Percentiles rank a stretch among this genome's conserved stretches.
phyloP scores from a whole-genome alignment of 1,140 invertebrate genomes.

The Mamestra configurata region DNA sequence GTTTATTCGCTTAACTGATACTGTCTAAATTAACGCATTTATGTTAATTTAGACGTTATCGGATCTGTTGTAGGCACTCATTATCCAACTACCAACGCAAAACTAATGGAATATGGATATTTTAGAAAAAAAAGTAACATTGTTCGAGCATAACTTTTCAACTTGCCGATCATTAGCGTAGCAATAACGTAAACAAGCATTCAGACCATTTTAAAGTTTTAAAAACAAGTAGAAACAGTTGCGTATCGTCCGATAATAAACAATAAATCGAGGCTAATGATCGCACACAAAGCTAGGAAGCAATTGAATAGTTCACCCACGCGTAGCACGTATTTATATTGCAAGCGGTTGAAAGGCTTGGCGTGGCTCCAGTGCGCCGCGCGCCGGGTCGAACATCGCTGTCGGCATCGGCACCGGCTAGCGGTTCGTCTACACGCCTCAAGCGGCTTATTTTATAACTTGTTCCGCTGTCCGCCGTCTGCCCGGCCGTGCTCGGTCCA shows the following conservation, averaged over 20 bases:
- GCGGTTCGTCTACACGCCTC: constrained; percentile 50
- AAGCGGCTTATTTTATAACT: constrained; percentile 56
- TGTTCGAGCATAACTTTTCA: background rate
- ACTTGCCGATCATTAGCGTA: background rate
- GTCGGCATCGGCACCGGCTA: constrained; percentile 43
- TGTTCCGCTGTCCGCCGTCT: constrained; percentile 34
- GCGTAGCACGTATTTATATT: constrained; percentile 56
- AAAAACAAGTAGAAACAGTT: constrained; percentile 10
- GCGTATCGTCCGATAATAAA: constrained; percentile 38
- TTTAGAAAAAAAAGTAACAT: background rate
- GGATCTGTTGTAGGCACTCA: background rate
- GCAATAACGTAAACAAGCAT: background rate
- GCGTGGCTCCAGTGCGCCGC: constrained; percentile 56
- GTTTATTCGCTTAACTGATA: constrained; percentile 6
- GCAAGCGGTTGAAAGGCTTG: constrained; percentile 63
- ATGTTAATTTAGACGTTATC: constrained; percentile 17
- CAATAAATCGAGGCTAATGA: constrained; percentile 44
- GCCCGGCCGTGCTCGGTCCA: background rate
- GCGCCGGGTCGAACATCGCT: constrained; percentile 47
- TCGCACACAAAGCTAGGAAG: constrained; percentile 36
- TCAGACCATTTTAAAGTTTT: constrained; percentile 1
- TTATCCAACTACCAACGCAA: background rate
- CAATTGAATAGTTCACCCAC: constrained; percentile 55
- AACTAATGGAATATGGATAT: constrained; percentile 11
- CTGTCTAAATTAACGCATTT: constrained; percentile 8